Evolutionary conservation across 2,113 vertebrate species (phyloP), one percentile per base, ranked within the genome.

Genomic region (Colistium nudipinnis): DNA sequence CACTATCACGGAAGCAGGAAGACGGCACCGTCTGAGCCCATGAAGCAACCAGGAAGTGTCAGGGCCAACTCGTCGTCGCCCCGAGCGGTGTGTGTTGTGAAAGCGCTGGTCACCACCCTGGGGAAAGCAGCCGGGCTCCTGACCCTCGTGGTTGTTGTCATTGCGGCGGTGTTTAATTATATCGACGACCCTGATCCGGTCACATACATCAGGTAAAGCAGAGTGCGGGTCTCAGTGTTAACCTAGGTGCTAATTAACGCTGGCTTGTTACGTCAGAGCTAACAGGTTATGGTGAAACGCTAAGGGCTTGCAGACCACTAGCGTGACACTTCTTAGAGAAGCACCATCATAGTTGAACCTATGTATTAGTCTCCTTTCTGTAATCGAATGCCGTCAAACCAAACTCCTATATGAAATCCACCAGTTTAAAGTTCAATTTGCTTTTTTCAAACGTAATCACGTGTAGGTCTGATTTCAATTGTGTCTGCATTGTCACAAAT

Each of bases 11-110:
- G 22, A 28, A 52, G 6, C 64, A 52, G 72, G 38, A 27, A 51
- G 51, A 67, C 25, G 19, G 20, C 25, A 4, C 6, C n/a, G 20
- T 51, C 17, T 1, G 22, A 20, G 1, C 5, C 55, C 3, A n/a
- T n/a, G 20, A 45, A 16, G 62, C 35, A 71, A 87, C 68, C 83
- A 86, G 90, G 92, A 93, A 93, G 89, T 81, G 63, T 6, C n/a
- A n/a, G n/a, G n/a, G 51, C 1, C 10, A 12, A 36, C 43, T 36
- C 2, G 2, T 1, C 16, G 10, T 14, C 39, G n/a, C 6, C 25
- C 4, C 1, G 0, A 0, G 25, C 4, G 0, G 20, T 55, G 30
- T 11, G 4, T 68, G 51, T 45, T n/a, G 68, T 88, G 77, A 87
- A 51, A 53, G 17, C 33, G 1, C 43, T 73, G 4, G 36, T 25